Evolutionary conservation across 2,888 invertebrate genomes (phyloP), one percentile per base, ranked within the genome.

Genomic region (Craniophora ligustri): DNA sequence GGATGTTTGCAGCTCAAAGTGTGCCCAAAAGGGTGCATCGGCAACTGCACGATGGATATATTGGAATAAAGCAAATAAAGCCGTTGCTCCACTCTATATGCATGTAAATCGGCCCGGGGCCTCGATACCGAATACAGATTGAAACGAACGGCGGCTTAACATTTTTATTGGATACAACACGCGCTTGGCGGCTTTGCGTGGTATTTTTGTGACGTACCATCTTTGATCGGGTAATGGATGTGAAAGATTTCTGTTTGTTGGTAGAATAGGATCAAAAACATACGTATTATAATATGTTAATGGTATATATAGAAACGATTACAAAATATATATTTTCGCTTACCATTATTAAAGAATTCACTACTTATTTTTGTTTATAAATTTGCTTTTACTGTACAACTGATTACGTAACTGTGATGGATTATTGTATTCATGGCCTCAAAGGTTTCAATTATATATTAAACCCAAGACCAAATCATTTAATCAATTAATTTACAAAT

Each of bases 21-120:
- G 79, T 64, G 61, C 61, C 66, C 71, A 71, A 75, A 76, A 74
- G 81, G 74, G 73, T 74, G 71, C 72, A 74, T 64, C 54, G 42
- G 21, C 62, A 58, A 65, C 69, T 75, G 72, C 72, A 50, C 46
- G 72, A 72, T 75, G 76, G 74, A 64, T 77, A 81, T 86, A 87
- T 86, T 85, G 83, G 81, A 80, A 79, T 80, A 81, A 82, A 81
- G 84, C 85, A 86, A 85, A 87, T 84, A 86, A 81, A 82, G 77
- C 70, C 61, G 58, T 62, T 55, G 63, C 59, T 62, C 65, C 79
- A 80, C 81, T 85, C 84, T 88, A 84, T 88, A 87, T 88, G 86
- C 88, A 89, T 89, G 89, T 88, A 88, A 89, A 90, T 89, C 87
- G 81, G 78, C 83, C 83, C 45, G 61, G 73, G 76, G 83, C 79